phyloP scores from a whole-genome alignment of 2,888 invertebrate species.

The Oconnorella tubifera region DNA sequence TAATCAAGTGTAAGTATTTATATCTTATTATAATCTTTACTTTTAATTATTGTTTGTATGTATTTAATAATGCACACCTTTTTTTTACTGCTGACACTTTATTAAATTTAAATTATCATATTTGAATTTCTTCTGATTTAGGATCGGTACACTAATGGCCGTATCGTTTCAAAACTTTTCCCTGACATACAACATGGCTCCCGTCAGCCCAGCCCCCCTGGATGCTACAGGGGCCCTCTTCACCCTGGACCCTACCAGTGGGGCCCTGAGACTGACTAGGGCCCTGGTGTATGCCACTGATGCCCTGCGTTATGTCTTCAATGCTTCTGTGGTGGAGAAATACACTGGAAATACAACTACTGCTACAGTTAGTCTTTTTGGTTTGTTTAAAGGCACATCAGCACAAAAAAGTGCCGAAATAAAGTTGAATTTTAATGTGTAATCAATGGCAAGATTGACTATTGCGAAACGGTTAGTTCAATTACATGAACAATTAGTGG shows the following conservation, averaged over 20 bases:
- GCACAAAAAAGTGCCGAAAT: too few relatives aligned
- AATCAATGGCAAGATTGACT: too few relatives aligned
- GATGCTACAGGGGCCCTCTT: slow-evolving; percentile 10
- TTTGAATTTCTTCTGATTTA: slow-evolving; percentile 12
- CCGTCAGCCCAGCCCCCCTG: not conserved
- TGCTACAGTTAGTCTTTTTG: slow-evolving; percentile 20
- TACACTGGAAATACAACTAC: slow-evolving; percentile 13
- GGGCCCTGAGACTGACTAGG: slow-evolving; percentile 16
- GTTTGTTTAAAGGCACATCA: too few relatives aligned
- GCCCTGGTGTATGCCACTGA: slow-evolving; percentile 15
- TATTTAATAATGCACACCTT: too few relatives aligned
- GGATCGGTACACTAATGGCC: slow-evolving; percentile 27
- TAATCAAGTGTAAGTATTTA: not conserved
- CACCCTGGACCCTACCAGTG: slow-evolving; percentile 20
- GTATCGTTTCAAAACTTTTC: slow-evolving; percentile 34
- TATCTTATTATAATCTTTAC: not conserved
- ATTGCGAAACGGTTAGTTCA: too few relatives aligned
- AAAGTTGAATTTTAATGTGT: too few relatives aligned
- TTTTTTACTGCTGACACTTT: too few relatives aligned
- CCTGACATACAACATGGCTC: slow-evolving; percentile 20
- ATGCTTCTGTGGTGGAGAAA: slow-evolving; percentile 20
- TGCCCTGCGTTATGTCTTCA: slow-evolving; percentile 25
- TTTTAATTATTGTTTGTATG: not conserved
- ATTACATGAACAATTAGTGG: too few relatives aligned
- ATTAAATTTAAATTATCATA: not conserved